These are phyloP conservation scores for Urocitellus parryii DNA, from an alignment of 2,113 vertebrate genomes.

Conservation along the genomic window DNA sequence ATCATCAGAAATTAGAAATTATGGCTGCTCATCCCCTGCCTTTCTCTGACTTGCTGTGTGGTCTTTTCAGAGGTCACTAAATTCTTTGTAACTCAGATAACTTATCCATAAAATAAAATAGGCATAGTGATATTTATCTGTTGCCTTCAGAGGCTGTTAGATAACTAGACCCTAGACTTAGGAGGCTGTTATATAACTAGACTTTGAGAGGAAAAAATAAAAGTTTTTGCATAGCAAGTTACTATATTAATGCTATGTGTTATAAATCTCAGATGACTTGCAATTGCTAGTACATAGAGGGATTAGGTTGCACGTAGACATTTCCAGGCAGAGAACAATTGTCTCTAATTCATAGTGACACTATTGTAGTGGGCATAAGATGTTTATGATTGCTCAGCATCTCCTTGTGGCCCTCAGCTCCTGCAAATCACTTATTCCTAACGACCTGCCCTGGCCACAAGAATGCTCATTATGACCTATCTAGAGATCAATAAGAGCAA, in stretches of 20 bases:
- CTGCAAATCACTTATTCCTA: neutral
- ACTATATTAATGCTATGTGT: neutral
- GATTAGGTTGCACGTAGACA: neutral
- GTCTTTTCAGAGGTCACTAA: neutral
- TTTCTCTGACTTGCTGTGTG: neutral
- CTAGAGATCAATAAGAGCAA: neutral
- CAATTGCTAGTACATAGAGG: neutral
- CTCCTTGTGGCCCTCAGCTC: neutral
- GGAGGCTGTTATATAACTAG: neutral
- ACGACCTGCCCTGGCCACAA: neutral
- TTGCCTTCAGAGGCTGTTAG: neutral
- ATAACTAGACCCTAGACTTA: neutral
- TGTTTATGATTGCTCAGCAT: neutral
- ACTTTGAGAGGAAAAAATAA: constrained; percentile 13
- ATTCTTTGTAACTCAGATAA: constrained; percentile 29
- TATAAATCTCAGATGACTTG: neutral
- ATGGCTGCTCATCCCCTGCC: neutral
- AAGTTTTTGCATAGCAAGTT: neutral
- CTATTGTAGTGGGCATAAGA: neutral
- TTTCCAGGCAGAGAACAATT: neutral
- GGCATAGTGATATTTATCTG: neutral
- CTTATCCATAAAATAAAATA: constrained; percentile 47
- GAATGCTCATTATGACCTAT: neutral
- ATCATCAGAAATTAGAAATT: constrained; percentile 1
- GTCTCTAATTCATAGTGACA: neutral